Conservation (phyloP, 2,888 invertebrate species). For the Lampropteryx suffumata region DNA sequence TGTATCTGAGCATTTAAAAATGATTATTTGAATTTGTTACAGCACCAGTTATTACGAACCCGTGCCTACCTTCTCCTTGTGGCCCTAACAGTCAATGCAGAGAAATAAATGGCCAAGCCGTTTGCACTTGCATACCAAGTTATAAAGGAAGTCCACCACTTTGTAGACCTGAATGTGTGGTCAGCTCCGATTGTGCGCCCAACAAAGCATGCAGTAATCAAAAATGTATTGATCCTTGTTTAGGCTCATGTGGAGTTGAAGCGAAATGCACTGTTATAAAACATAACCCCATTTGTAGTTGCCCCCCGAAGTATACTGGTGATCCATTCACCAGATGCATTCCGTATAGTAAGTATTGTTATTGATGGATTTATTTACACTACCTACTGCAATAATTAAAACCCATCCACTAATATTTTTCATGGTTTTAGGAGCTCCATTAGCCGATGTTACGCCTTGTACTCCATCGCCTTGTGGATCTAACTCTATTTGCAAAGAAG, state of each 20-base stretch:
- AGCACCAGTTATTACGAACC: constrained; percentile 77
- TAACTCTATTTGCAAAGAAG: constrained; percentile 84
- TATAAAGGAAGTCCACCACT: constrained; percentile 88
- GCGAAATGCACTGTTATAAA: constrained; percentile 89
- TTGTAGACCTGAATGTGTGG: constrained; percentile 90
- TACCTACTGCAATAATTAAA: not conserved
- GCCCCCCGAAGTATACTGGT: constrained; percentile 85
- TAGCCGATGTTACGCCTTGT: constrained; percentile 83
- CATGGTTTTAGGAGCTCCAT: constrained; percentile 69
- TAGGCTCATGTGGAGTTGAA: constrained; percentile 88
- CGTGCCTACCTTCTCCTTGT: constrained; percentile 89
- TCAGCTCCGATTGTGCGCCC: constrained; percentile 88
- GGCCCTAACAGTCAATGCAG: constrained; percentile 89
- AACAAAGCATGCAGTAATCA: constrained; percentile 89
- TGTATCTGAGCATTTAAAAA: not conserved
- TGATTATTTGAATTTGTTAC: constrained; percentile 32
- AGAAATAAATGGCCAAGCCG: constrained; percentile 85
- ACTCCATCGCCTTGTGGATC: constrained; percentile 87
- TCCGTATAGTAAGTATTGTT: constrained; percentile 63
- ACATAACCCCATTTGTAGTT: constrained; percentile 90
- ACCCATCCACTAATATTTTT: not conserved
- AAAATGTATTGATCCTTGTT: constrained; percentile 89
- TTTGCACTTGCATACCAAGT: constrained; percentile 88
- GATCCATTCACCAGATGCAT: constrained; percentile 90
- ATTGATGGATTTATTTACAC: not conserved